Evolutionary conservation across 2,113 vertebrate genomes (phyloP).

Genomic region (Corythornis cristatus): DNA sequence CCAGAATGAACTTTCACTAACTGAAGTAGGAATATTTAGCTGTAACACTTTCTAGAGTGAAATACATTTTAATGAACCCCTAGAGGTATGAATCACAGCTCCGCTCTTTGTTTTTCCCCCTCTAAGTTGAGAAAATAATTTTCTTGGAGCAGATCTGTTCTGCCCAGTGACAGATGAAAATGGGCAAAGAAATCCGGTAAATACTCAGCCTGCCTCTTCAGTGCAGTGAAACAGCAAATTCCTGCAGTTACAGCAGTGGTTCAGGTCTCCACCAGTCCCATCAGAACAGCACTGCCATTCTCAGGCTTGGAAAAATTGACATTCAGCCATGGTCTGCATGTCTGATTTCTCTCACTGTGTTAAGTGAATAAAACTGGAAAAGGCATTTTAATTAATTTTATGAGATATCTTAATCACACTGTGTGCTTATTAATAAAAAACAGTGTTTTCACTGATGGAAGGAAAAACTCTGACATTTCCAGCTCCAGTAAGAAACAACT

Average conservation of each 20-base stretch:
- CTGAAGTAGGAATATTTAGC: neutral
- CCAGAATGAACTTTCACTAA: neutral
- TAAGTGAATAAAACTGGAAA: neutral
- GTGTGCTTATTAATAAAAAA: neutral
- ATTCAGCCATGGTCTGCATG: fast-evolving
- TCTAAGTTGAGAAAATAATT: neutral
- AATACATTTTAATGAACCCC: neutral
- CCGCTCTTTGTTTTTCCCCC: neutral
- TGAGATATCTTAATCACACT: neutral
- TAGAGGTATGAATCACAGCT: neutral
- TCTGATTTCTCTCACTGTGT: neutral
- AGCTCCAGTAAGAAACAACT: neutral
- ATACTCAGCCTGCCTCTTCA: neutral
- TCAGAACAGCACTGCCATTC: fast-evolving
- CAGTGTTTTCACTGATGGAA: neutral
- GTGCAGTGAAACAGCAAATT: neutral
- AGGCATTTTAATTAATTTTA: neutral
- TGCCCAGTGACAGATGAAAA: neutral
- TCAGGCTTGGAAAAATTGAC: neutral
- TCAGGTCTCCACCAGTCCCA: neutral
- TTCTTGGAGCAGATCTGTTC: neutral
- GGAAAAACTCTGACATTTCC: neutral
- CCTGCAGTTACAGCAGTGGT: neutral
- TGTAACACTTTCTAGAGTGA: neutral
- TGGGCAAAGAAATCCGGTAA: neutral